Evolutionary conservation across 2,113 vertebrate genomes (phyloP), one percentile per base, ranked within the genome.

Genomic region (Halcyon senegalensis): DNA sequence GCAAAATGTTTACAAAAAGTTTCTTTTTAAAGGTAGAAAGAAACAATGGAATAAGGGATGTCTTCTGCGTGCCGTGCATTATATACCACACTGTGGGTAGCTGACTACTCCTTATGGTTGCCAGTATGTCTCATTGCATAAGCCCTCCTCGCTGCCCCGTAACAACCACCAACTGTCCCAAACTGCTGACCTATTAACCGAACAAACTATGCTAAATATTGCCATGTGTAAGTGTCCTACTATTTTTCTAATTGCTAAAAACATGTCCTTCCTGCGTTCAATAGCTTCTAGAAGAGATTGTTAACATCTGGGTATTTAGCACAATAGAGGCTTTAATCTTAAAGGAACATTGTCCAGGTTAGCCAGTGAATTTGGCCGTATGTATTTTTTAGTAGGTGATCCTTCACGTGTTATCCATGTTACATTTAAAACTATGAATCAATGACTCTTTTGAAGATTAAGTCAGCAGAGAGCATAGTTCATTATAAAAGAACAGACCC

Each of bases 211-310:
- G 92, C 84, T 96, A 97, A 97, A 96, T 96, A 95, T 94, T 97
- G 96, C 96, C 96, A 97, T 96, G 83, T 97, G 96, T 97, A 96
- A 96, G 74, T 51, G 87, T 72, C 83, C 87, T 69, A 94, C 94
- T 91, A 96, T 95, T 96, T 97, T 94, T 96, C 91, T 97, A 97
- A 97, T 97, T 97, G 96, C 95, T 96, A 87, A 95, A 96, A 97
- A 79, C 95, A 89, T 96, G 96, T 93, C 94, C 91, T 97, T 97
- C 96, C 96, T 97, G 96, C 20, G 2, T 73, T 96, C 91, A 94
- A 89, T 70, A 89, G 91, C 55, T 55, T 85, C 70, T 73, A 85
- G 87, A 82, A 96, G 93, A 95, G 96, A 97, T 97, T 97, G 96
- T 89, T 97, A 96, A 96, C 96, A 97, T 88, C 96, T 97, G 96